Evolutionary conservation across 1,140 invertebrate species (phyloP), one percentile per base, ranked within the genome.

Genomic region (Drosophila takahashii): DNA sequence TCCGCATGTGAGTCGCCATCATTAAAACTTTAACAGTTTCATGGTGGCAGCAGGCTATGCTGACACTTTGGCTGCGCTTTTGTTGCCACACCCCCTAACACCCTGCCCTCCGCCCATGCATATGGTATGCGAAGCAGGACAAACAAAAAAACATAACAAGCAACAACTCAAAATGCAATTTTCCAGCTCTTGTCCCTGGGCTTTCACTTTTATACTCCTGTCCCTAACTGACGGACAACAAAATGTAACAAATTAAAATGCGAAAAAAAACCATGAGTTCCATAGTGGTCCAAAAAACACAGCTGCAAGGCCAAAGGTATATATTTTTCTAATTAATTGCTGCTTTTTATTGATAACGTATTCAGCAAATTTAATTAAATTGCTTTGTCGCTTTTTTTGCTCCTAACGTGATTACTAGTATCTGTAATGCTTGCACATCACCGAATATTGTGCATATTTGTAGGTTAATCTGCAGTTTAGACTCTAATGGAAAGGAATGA

Each of bases 11-110:
- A 50, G 36, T 44, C 53, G 53, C 61, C 60, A 84, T 87, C 84
- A 87, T 87, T 87, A 87, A 87, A 87, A 87, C 79, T 87, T 87
- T 77, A 89, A 89, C 84, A 69, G 65, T 84, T 80, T 65, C 76
- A 89, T 79, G 71, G 60, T 79, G 66, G 61, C 83, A 87, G 75
- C 64, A 60, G 61, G 45, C 71, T 78, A 75, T 67, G 37, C 59
- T 77, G 84, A 79, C 84, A 84, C 80, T 71, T 79, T 80, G 32
- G 66, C 65, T 83, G 47, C 70, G 26, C 64, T 78, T 58, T 66
- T 66, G 44, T 61, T 61, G 42, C 18, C 8, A 16, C 34, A 26
- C 47, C 51, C 60, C 39, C 15, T 18, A 18, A 42, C 51, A 57
- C 39, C 15, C 27, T 13, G 15, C 16, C 29, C 67, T 4, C n/a